Base-by-base conservation (phyloP, 64 coral and sea anemone genomes). In the Trachythela sp. region DNA sequence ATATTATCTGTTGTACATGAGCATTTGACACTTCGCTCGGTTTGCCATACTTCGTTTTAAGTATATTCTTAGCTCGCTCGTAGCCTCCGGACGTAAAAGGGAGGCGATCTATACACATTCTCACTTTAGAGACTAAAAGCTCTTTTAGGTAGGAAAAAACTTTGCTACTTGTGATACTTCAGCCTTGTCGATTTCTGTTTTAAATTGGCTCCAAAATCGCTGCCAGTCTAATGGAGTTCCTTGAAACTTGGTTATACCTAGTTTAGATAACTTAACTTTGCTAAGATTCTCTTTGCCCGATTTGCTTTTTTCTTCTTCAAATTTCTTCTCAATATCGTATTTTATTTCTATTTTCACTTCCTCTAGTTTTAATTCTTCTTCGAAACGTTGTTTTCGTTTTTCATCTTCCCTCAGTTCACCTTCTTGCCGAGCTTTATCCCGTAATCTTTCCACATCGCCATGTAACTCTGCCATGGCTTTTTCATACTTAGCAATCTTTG, bases 31-130 rank as follows among this genome's bases (percentile, higher is more conserved):
- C 45, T 83, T 89, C 71, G 50, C 88, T 89, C 35, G 71, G 6
- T 83, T 89, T 89, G 39, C 88, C 72, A 77, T 85, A 91, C 14
- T 42, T 90, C 5, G 80, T 42, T 41, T 90, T 90, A 0, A 90
- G 83, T 36, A 85, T 90, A 48, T 89, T 89, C 51, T 24, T 89
- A 31, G 88, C 88, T 89, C 88, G 76, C 38, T 89, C 88, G 10
- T 89, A 89, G 39, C 83, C 52, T 43, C 85, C 75, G 51, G 35
- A 84, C 13, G 15, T 90, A 33, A 85, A 85, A 31, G 83, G 80
- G 4, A 85, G 52, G 2, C 80, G 77, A 22, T 90, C 83, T 14
- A 85, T 85, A 30, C 36, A 10, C 34, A 77, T 10, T 22, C 52
- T 59, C 22, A 90, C 83, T 90, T 90, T 90, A 39, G 80, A 49